Conservation (phyloP, 1,140 invertebrate genomes). For the Sesamia nonagrioides region DNA sequence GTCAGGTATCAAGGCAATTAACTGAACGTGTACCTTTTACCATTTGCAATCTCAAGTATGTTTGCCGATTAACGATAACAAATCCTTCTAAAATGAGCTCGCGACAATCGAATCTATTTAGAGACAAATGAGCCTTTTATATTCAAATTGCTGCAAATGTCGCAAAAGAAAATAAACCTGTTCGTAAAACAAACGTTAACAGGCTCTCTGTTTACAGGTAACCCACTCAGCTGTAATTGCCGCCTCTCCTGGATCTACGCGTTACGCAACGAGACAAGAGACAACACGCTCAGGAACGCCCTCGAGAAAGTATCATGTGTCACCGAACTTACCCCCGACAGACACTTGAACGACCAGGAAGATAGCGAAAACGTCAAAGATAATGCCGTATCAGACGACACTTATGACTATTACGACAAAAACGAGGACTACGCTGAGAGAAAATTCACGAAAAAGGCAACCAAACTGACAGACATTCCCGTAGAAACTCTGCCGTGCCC, state of each 20-base stretch:
- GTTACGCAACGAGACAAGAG: conserved; percentile 89
- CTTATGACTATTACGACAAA: conserved; percentile 81
- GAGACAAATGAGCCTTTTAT: conserved; percentile 6
- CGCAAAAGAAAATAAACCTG: not conserved
- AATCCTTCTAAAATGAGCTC: not conserved
- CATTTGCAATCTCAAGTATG: not conserved
- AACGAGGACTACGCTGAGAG: conserved; percentile 73
- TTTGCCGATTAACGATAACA: not conserved
- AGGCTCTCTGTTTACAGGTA: conserved; percentile 87
- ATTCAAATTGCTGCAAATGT: conserved; percentile 2
- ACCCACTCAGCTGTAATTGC: conserved; percentile 90
- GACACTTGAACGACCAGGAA: conserved; percentile 66
- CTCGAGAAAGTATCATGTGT: conserved; percentile 89
- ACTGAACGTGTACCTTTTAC: not conserved
- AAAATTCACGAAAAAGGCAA: conserved; percentile 69
- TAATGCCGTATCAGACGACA: conserved; percentile 73
- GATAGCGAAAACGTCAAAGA: conserved; percentile 56
- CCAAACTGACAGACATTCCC: conserved; percentile 76
- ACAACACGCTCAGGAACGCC: conserved; percentile 86
- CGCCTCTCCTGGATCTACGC: conserved; percentile 90
- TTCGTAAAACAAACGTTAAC: conserved; percentile 16
- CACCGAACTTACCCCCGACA: conserved; percentile 63
- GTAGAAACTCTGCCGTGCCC: conserved; percentile 79
- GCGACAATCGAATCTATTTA: conserved; percentile 18
- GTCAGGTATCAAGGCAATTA: not conserved